These are phyloP conservation scores for Pelmatolapia mariae DNA, from an alignment of 2,113 vertebrate species.

Conservation along the genomic window DNA sequence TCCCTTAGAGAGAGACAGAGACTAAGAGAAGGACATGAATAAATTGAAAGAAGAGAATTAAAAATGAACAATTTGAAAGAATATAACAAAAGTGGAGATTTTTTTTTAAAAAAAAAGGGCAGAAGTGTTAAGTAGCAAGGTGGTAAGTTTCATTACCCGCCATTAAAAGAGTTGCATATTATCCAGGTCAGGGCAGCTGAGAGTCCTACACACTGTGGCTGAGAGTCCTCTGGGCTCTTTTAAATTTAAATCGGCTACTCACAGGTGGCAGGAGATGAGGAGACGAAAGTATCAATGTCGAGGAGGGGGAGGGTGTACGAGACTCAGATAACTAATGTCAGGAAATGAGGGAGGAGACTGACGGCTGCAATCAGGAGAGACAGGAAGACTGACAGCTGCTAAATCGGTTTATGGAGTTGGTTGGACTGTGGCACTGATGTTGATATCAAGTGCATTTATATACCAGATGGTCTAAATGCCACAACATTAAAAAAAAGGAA, in stretches of 20 bases:
- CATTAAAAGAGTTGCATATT: neutral
- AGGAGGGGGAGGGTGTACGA: neutral
- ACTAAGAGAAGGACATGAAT: neutral
- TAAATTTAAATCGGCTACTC: constrained; percentile 18
- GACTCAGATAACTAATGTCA: neutral
- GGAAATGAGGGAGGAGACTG: neutral
- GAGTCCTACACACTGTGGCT: neutral
- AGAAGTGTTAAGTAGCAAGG: neutral
- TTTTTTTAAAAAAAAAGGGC: neutral
- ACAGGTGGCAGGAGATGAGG: neutral
- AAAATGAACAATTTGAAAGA: neutral
- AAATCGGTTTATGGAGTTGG: neutral
- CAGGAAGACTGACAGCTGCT: neutral
- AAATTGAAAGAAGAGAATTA: constrained; percentile 29
- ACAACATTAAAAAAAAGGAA: neutral
- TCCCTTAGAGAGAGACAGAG: constrained; percentile 2
- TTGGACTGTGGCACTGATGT: neutral
- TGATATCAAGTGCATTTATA: neutral
- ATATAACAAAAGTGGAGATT: neutral
- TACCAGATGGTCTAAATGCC: neutral
- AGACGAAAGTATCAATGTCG: neutral
- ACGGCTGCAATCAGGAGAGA: neutral
- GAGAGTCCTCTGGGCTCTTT: constrained; percentile 32
- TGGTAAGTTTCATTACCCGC: constrained; percentile 22
- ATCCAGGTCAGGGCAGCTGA: constrained; percentile 24